Conservation (phyloP, 2,888 invertebrate species). For the Mechanitis messenoides region DNA sequence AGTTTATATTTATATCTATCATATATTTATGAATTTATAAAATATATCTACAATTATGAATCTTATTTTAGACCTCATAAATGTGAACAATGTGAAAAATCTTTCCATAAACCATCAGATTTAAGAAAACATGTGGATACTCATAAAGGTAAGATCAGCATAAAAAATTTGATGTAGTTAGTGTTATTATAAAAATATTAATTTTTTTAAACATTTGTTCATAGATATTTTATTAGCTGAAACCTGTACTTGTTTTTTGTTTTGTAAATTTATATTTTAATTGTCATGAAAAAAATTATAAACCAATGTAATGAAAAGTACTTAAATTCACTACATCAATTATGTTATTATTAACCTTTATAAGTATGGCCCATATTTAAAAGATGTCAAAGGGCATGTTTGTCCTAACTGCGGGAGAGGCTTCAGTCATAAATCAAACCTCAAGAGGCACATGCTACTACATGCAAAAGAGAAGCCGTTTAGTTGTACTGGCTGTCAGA, state of each 20-base stretch:
- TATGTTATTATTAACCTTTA: neutral
- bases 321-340: too few species aligned
- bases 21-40: too few species aligned
- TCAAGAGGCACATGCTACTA: slow-evolving; percentile 53
- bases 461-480: slow-evolving; percentile 55
- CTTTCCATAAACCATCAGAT: slow-evolving; percentile 62
- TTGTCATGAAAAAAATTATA: too few species aligned
- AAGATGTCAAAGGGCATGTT: slow-evolving; percentile 43
- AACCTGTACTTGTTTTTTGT: too few species aligned
- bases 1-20: too few species aligned
- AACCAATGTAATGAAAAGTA: too few species aligned
- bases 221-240: too few species aligned
- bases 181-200: too few species aligned
- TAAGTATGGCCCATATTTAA: too few species aligned
- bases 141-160: slow-evolving; percentile 49
- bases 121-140: slow-evolving; percentile 57
- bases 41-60: slow-evolving; percentile 27
- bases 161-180: neutral
- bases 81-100: slow-evolving; percentile 60
- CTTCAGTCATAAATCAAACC: slow-evolving; percentile 59
- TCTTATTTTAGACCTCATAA: slow-evolving; percentile 58
- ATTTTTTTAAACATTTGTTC: too few species aligned
- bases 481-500: slow-evolving; percentile 52
- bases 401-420: slow-evolving; percentile 47
- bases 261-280: too few species aligned